Conservation (phyloP, 2,888 invertebrate species). For the Eupithecia centaureata region DNA sequence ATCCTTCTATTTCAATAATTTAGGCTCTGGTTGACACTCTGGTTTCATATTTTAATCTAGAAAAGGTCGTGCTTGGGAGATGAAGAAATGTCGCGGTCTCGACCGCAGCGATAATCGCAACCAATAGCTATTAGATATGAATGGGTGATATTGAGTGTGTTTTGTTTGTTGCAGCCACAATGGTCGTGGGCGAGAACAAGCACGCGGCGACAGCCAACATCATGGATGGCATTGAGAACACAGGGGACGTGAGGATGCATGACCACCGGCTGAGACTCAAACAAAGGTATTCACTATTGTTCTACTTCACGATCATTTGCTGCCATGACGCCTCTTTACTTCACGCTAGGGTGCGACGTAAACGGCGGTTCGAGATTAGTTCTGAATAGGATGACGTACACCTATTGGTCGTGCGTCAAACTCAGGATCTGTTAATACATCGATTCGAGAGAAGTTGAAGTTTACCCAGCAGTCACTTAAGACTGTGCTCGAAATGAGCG, state of each 20-base stretch:
- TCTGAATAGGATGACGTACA: neutral
- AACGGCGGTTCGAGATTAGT: neutral
- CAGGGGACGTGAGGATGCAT: conserved; percentile 94
- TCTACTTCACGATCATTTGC: neutral
- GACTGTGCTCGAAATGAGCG: neutral
- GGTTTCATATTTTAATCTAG: no score
- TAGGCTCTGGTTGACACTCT: no score
- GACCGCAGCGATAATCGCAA: neutral
- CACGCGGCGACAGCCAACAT: conserved; percentile 90
- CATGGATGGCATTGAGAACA: conserved; percentile 95
- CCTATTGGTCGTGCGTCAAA: no score
- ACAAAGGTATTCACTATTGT: conserved; percentile 87
- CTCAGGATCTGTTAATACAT: neutral
- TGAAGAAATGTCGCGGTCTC: neutral
- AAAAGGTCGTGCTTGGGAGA: no score
- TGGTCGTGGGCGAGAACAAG: conserved; percentile 92
- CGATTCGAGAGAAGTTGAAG: neutral
- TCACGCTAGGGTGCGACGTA: neutral
- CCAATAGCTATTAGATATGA: conserved; percentile 14
- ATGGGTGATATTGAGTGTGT: conserved; percentile 35
- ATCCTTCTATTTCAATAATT: neutral
- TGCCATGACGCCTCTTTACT: neutral
- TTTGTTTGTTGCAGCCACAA: conserved; percentile 82
- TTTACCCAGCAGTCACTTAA: neutral
- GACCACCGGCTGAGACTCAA: conserved; percentile 95